phyloP scores from a whole-genome alignment of 2,888 invertebrate genomes.

The Adineta ricciae region DNA sequence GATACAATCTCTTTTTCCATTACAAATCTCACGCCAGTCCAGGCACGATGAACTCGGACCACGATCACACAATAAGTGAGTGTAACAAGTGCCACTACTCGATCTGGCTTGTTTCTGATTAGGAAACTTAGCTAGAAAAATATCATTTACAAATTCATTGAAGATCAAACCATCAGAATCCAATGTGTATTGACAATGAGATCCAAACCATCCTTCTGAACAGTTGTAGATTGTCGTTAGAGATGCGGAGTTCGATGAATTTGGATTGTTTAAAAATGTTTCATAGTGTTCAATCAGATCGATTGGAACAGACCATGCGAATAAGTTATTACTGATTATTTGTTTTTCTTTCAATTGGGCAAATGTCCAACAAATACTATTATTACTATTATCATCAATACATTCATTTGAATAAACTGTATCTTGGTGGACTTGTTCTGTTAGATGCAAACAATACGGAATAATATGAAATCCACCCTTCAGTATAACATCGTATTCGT shows the following conservation, averaged over 20 bases:
- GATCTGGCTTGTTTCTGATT: too few species aligned
- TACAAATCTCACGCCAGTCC: background rate
- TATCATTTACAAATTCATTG: background rate
- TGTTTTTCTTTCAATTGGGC: background rate
- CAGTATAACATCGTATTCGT: too few species aligned
- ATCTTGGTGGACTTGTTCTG: background rate
- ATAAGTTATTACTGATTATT: background rate
- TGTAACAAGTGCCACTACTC: background rate
- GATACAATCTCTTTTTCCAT: background rate
- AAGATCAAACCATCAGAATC: background rate
- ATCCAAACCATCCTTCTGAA: background rate
- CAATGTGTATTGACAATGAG: background rate
- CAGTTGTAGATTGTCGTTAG: background rate
- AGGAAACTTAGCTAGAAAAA: background rate
- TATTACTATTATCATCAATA: too few species aligned
- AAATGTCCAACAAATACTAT: background rate
- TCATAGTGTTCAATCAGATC: background rate
- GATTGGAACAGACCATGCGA: background rate
- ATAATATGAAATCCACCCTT: background rate
- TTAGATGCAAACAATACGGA: background rate
- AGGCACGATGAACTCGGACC: background rate
- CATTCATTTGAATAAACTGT: too few species aligned
- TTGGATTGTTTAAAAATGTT: background rate
- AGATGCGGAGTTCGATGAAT: background rate
- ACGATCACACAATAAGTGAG: background rate